Conservation (phyloP, 1,140 invertebrate species). For the Lepidurus apus region DNA sequence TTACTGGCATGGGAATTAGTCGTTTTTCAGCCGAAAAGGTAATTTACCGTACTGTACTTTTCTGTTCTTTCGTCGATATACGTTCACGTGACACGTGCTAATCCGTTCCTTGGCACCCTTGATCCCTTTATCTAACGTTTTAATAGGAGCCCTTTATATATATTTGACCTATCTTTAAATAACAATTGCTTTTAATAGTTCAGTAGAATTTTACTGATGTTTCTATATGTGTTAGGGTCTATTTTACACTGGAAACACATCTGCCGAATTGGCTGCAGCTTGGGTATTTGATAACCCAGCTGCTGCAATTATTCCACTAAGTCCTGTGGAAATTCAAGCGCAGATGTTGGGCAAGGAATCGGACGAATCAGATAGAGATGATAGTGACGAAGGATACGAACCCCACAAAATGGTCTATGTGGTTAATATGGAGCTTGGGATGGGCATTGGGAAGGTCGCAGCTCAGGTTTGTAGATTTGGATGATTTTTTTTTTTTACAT, state of each 20-base stretch:
- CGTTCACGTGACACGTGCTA: no score
- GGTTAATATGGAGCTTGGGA: conserved; percentile 55
- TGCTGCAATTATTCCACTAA: conserved; percentile 36
- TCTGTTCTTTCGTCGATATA: no score
- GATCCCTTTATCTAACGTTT: no score
- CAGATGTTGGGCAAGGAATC: background rate
- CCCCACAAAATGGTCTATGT: conserved; percentile 61
- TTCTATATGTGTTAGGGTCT: conserved; percentile 44
- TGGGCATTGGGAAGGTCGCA: conserved; percentile 59
- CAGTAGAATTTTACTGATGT: conserved; percentile 22
- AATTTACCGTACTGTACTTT: conserved; percentile 25
- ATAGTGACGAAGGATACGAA: conserved; percentile 43
- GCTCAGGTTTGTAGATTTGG: conserved; percentile 47
- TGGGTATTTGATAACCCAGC: conserved; percentile 54
- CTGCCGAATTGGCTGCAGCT: conserved; percentile 50
- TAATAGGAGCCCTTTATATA: no score
- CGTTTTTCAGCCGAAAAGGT: conserved; percentile 44
- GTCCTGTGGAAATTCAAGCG: conserved; percentile 23
- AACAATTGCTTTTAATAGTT: background rate
- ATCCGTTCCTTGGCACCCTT: no score
- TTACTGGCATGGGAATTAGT: conserved; percentile 45
- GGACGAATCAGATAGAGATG: conserved; percentile 39
- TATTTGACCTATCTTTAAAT: no score
- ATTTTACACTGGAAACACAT: conserved; percentile 53
- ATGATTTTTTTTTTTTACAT: background rate